Evolutionary conservation across 2,888 invertebrate genomes (phyloP).

Genomic region (Linnaemya tessellans): DNA sequence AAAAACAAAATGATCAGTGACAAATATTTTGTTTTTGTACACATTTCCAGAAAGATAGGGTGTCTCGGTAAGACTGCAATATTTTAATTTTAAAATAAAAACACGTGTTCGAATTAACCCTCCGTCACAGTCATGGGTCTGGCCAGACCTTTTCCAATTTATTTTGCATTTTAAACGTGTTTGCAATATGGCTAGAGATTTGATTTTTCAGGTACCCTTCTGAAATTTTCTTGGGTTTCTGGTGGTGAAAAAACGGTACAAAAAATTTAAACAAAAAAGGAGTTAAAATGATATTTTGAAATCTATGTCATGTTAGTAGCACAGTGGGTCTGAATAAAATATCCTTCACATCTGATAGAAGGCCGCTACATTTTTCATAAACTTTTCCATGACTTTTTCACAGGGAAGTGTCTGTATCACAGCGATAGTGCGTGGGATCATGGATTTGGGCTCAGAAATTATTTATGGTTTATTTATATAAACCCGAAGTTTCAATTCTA

Average conservation of each 20-base stretch:
- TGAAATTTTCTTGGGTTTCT: conserved; percentile 6
- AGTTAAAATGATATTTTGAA: not conserved
- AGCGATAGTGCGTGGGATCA: too few species aligned
- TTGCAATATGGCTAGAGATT: not conserved
- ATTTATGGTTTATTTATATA: too few species aligned
- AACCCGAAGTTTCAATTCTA: too few species aligned
- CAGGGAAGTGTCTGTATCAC: too few species aligned
- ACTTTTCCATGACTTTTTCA: too few species aligned
- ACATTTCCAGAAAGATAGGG: not conserved
- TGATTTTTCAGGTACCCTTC: conserved; percentile 1
- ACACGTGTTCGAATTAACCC: too few species aligned
- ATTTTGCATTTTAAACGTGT: not conserved
- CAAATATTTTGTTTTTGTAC: conserved; percentile 9
- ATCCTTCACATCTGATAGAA: too few species aligned
- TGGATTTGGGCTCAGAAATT: too few species aligned
- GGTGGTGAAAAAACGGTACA: not conserved
- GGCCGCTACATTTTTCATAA: too few species aligned
- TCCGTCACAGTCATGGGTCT: too few species aligned
- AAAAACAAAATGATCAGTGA: conserved; percentile 45
- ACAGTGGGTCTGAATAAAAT: not conserved
- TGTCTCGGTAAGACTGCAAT: too few species aligned
- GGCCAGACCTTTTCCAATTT: not conserved
- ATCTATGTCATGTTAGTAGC: not conserved
- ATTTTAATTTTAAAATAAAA: too few species aligned
- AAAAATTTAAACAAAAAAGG: conserved; percentile 1